These are phyloP conservation scores for Cryptus viduatorius DNA, from an alignment of 2,888 invertebrate species.

Conservation along the genomic window DNA sequence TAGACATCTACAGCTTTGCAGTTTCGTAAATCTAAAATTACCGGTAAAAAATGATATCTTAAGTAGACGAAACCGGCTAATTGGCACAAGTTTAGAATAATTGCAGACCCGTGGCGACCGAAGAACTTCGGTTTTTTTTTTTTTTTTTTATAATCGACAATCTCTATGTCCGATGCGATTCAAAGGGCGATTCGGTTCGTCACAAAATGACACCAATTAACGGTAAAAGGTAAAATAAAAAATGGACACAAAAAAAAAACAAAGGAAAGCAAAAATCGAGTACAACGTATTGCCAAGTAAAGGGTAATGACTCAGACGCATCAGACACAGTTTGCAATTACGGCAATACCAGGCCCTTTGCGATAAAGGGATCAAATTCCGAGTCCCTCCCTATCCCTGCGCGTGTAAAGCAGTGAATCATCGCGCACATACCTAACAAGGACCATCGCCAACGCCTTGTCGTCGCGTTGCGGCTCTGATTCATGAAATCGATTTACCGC, in stretches of 20 bases:
- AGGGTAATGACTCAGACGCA: slow-evolving; percentile 22
- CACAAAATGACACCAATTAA: no score
- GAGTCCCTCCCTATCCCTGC: not conserved
- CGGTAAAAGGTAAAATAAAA: no score
- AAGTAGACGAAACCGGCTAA: no score
- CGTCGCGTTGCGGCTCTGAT: slow-evolving; percentile 55
- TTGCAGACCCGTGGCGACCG: no score
- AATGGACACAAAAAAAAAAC: not conserved
- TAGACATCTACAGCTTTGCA: no score
- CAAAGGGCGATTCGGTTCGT: no score
- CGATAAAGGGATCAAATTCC: slow-evolving; percentile 56
- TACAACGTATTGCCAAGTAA: not conserved
- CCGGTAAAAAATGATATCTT: no score
- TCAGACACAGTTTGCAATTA: slow-evolving; percentile 18
- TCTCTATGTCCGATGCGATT: no score
- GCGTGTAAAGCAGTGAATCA: slow-evolving; percentile 55
- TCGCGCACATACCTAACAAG: slow-evolving; percentile 42
- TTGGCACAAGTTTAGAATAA: no score
- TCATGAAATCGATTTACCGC: slow-evolving; percentile 62
- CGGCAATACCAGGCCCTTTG: slow-evolving; percentile 18
- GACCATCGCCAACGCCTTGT: slow-evolving; percentile 29
- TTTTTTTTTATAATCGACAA: no score
- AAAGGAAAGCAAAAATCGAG: not conserved
- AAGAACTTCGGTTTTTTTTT: no score
- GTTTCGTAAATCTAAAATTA: no score